Evolutionary conservation across 2,888 invertebrate species (phyloP), one percentile per base, ranked within the genome.

Genomic region (Trilocha varians): DNA sequence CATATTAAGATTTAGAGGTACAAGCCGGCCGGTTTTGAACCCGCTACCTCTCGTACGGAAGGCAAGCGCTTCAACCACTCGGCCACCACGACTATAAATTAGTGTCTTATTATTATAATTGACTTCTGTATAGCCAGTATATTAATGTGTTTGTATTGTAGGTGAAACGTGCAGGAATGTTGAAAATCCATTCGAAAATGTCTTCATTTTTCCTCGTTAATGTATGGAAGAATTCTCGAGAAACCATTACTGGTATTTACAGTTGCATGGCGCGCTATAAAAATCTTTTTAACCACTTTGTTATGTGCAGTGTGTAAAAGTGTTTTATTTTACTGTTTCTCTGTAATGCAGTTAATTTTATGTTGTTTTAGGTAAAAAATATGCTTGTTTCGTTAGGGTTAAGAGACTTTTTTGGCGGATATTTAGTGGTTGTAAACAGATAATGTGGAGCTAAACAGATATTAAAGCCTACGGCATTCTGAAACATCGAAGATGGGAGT

Each of bases 121-220:
- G n/a, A n/a, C n/a, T n/a, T n/a, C n/a, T n/a, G n/a, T n/a, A n/a
- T n/a, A n/a, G n/a, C n/a, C n/a, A n/a, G n/a, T 56, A 49, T 50
- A 54, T 52, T 50, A 48, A 45, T 50, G 45, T 48, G 48, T 47
- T 45, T 35, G 49, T 61, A 65, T 59, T 57, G 53, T 53, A 51
- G 50, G 48, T 48, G 46, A 54, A 47, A 65, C 65, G 63, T 63
- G 66, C 55, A 69, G 62, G 63, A 66, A 68, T 66, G 57, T 58
- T 40, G 49, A 46, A 45, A 46, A 38, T 34, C 39, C 39, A 46
- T 49, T 43, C 46, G 53, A 50, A 59, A 71, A 72, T 66, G 62
- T 59, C 71, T 73, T 70, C 50, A 71, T 70, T 70, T 66, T 68
- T 59, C 57, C 50, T 48, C 53, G 57, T 64, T 63, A 64, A 53